phyloP scores from a whole-genome alignment of 1,140 invertebrate species.

The Maniola jurtina region DNA sequence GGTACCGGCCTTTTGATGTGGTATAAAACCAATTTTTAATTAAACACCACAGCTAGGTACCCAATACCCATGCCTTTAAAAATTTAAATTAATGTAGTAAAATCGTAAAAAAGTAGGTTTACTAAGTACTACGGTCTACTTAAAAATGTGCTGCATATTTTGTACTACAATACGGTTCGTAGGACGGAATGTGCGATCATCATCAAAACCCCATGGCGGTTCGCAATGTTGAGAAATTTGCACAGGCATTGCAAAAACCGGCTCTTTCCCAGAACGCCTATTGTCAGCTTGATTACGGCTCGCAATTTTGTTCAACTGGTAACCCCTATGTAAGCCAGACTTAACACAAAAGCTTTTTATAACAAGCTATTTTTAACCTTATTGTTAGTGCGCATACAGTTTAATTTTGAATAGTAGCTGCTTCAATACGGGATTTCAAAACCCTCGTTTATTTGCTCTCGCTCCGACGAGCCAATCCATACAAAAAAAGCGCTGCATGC shows the following conservation, averaged over 20 bases:
- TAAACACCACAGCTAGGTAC: too few species aligned
- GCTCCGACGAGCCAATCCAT: constrained; percentile 41
- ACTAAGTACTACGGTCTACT: too few species aligned
- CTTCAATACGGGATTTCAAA: constrained; percentile 44
- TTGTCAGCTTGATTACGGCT: constrained; percentile 64
- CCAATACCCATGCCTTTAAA: too few species aligned
- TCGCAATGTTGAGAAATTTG: constrained; percentile 58
- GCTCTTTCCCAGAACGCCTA: constrained; percentile 61
- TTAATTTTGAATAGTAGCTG: constrained; percentile 23
- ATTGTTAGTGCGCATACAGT: constrained; percentile 6
- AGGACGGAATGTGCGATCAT: constrained; percentile 19
- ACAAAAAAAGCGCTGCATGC: constrained; percentile 40
- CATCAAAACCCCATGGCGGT: constrained; percentile 45
- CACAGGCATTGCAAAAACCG: constrained; percentile 61
- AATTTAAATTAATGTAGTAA: too few species aligned
- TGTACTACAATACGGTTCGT: constrained; percentile 11
- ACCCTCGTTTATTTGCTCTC: constrained; percentile 63
- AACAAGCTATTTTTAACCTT: constrained; percentile 31
- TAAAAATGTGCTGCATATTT: not conserved
- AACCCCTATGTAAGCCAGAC: constrained; percentile 64
- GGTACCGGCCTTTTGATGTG: too few species aligned
- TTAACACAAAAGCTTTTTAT: constrained; percentile 35
- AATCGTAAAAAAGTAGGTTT: too few species aligned
- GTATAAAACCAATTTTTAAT: too few species aligned
- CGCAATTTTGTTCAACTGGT: constrained; percentile 64